Evolutionary conservation across 2,797 vertebrate species (phyloP), one percentile per base, ranked within the genome.

Genomic region (Onychomys arenicola): DNA sequence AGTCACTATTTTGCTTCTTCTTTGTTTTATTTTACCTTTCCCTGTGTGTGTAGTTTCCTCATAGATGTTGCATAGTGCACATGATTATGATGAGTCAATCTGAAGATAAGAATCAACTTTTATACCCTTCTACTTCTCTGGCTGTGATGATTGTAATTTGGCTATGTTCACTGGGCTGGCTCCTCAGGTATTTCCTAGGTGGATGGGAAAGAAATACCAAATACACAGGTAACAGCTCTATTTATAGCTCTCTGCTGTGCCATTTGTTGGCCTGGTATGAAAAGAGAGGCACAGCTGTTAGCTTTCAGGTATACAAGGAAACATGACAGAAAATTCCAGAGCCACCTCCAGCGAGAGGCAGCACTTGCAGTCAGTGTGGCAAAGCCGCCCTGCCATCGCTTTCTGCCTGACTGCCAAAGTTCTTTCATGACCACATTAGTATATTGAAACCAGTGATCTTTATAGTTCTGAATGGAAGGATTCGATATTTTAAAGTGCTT

Each of bases 251-350:
- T 97, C 76, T 96, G 32, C 63, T 87, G 32, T 96, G 93, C 85
- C 59, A 32, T 90, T 96, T 96, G 55, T 94, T 93, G 96, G 63
- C 69, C 65, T 96, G 76, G 88, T 90, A 7, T 86, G 73, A 69
- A 80, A 88, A n/a, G 78, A 84, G 46, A 91, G 10, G 65, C 88
- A 93, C 82, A 97, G 88, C 46, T 95, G 63, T 96, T 94, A 94
- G 88, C 69, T 95, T 89, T 84, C 61, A 29, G 32, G 32, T 76
- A 71, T 92, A 94, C 90, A 96, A 96, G 82, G 29, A 3, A 83
- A 89, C 40, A 43, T 92, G 89, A 59, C 61, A 80, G 95, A 77
- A 73, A 61, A 85, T 37, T 80, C 52, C 19, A 40, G 77, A 88
- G n/a, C 57, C 95, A 32, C 71, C 27, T 94, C 19, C 80, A 37